Conservation (phyloP, 2,113 vertebrate species). For the human (Homo sapiens) region GRCh38 chr11:73226501-73227000, state of each 20-base stretch:
- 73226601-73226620: background rate
- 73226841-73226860: background rate
- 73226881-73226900: constrained; percentile 17
- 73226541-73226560: background rate
- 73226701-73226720: background rate
- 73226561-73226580: background rate
- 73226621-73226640: background rate
- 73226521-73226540: background rate
- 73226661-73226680: background rate
- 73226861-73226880: background rate
- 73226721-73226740: background rate
- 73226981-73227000: too few relatives aligned
- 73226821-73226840: background rate
- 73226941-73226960: too few relatives aligned
- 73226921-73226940: background rate
- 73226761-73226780: background rate
- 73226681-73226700: background rate
- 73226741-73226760: background rate
- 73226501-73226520: too few relatives aligned
- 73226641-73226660: background rate
- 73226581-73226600: background rate
- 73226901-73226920: background rate
- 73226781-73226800: background rate
- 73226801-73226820: background rate
- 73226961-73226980: too few relatives aligned